Base-by-base conservation (phyloP, 1,140 invertebrate genomes). In the Eriosoma lanigerum region DNA sequence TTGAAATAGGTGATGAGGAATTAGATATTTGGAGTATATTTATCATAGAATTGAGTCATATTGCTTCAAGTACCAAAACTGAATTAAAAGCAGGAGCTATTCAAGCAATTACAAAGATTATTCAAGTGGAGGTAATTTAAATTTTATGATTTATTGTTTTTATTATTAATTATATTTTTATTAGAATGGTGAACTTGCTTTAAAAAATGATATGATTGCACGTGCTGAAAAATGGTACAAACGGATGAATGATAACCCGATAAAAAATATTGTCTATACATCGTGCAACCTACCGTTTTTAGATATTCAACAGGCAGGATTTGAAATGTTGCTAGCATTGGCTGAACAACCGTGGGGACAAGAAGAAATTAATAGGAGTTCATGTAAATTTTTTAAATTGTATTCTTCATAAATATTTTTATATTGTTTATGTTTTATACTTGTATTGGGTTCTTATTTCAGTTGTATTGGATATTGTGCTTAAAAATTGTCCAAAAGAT, bases 291-390 rank as follows among this genome's bases (percentile, higher is more conserved):
- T 91, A 84, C 91, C 91, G 29, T 92, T 92, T 84, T 82, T 85
- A 2, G 90, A 92, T 81, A 85, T 92, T 19, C 86, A 89, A 80
- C 82, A 87, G 54, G 87, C 88, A 5, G 88, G 88, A 44, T 83
- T 91, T 4, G 84, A 87, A 38, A 83, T 91, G 32, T 83, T 91
- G 9, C 81, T 83, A 10, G 86, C 86, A 8, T 73, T 92, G 10
- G 86, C 89, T 0, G 83, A 84, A 8, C 89, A 90, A 84, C 83
- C 84, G 15, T 92, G 91, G 91, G 90, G 90, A 8, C 91, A 91
- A 84, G 86, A 89, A 81, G 85, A 87, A 60, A 89, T 92, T 80
- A 88, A 87, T 81, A 85, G 85, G 82, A 84, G 86, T 80, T 86
- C 90, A 56, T 88, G 88, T 89, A 85, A 80, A 81, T 76, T 6